Percentiles rank a stretch among this genome's conserved stretches.
These are phyloP conservation scores for Drosophila bocki DNA, from an alignment of 1,140 invertebrate species.

Conservation along the genomic window DNA sequence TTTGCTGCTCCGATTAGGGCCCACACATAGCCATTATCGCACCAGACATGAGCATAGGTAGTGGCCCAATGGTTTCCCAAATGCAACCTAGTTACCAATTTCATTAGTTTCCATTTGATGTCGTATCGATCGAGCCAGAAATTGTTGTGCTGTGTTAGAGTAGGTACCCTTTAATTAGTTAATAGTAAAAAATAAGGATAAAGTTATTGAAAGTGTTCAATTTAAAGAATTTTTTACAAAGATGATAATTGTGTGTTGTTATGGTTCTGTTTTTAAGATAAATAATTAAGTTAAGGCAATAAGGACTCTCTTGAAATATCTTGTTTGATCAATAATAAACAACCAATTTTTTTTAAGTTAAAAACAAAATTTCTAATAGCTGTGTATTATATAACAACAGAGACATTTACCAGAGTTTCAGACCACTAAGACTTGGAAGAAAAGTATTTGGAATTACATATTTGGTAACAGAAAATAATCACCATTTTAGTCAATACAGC, in stretches of 20 bases:
- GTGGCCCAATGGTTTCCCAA: slow-evolving; percentile 6
- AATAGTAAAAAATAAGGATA: neutral
- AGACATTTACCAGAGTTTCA: too few relatives aligned
- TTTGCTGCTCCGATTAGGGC: slow-evolving; percentile 15
- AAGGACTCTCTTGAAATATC: too few relatives aligned
- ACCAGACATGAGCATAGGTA: slow-evolving; percentile 4
- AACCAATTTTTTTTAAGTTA: too few relatives aligned
- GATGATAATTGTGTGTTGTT: neutral
- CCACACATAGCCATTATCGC: slow-evolving; percentile 28
- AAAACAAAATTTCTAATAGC: too few relatives aligned
- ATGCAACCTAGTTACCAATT: neutral
- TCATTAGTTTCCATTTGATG: slow-evolving; percentile 16
- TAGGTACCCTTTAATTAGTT: neutral
- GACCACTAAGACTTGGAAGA: too few relatives aligned
- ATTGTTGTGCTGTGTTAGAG: neutral
- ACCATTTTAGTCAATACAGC: too few relatives aligned
- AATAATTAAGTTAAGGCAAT: too few relatives aligned
- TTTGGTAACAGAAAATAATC: too few relatives aligned
- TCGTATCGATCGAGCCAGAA: neutral
- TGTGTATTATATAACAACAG: too few relatives aligned
- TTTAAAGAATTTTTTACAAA: neutral
- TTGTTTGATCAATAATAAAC: too few relatives aligned
- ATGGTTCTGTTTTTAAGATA: neutral
- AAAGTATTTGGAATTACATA: too few relatives aligned
- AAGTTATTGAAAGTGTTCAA: neutral